Evolutionary conservation across 2,113 vertebrate genomes (phyloP), one percentile per base, ranked within the genome.

Genomic region (Sinosuthora webbiana): DNA sequence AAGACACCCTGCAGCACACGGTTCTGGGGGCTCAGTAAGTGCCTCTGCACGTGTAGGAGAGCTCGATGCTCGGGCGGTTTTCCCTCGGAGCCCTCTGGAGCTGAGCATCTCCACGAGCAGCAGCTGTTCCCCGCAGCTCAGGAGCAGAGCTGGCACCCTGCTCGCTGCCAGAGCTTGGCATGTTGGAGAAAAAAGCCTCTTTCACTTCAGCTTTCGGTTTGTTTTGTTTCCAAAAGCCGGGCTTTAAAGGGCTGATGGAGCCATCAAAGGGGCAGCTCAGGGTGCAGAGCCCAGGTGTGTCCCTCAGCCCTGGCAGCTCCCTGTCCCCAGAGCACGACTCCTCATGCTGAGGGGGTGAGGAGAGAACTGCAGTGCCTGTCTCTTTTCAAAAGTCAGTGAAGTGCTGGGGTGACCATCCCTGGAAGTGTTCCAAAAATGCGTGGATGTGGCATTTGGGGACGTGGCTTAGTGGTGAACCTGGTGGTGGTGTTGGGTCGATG

Each of bases 1-100:
- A 75, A 64, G 90, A 87, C 25, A 53, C 47, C 88, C 90, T 47
- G 94, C 85, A 96, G 94, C 90, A 81, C 90, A 81, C 3, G 5
- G 52, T 47, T 52, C 7, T 6, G 39, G 76, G 74, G 93, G 84
- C 60, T 96, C 0, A 1, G 63, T 31, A 7, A 96, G 71, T 70
- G 76, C 64, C 69, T 78, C 59, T 7, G 68, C 88, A 80, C 47
- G 24, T 42, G 87, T 55, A 18, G 1, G 1, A 68, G 78, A 45
- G 39, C 63, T 77, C 1, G 59, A 27, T 56, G 64, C 79, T 63
- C 1, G 5, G 75, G 56, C 7, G 13, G 78, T 59, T 55, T n/a
- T 33, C 41, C 57, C 77, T 22, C 33, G 0, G 35, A 94, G 88
- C 74, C 52, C 86, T 33, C 44, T 57, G 11, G 78, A 50, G 68